Evolutionary conservation across 2,888 invertebrate species (phyloP), one percentile per base, ranked within the genome.

Genomic region (Campoletis raptor): DNA sequence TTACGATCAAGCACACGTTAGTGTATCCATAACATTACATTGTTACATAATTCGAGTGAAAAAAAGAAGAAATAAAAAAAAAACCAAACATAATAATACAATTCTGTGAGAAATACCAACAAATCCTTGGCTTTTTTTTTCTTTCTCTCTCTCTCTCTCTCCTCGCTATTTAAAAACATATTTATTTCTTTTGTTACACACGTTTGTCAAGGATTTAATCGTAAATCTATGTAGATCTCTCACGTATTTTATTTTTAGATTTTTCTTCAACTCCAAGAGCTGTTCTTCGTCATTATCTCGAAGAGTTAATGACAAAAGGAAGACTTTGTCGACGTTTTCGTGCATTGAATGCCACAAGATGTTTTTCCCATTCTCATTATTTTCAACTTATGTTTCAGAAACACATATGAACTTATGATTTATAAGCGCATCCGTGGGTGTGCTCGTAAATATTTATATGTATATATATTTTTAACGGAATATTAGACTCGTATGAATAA

Each of bases 21-120:
- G 37, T 61, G 37, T 45, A 48, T 18, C 10, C 36, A 48, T 66
- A 3, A 24, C 37, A 37, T 66, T 37, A 48, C 37, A 54, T 67
- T 78, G 40, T 78, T 67, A 67, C 48, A 45, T 67, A 67, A 67
- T 78, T 67, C 9, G n/a, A n/a, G n/a, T n/a, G n/a, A n/a, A n/a
- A n/a, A n/a, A n/a, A 40, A 64, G 30, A 48, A 52, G 36, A 66
- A 66, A 37, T 9, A 48, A 70, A 45, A 66, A 21, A 15, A 74
- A 74, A 0, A 45, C 10, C 45, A 45, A 12, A 1, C 57, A 57
- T 2, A 42, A 45, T 15, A 64, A 45, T n/a, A n/a, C 21, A 52
- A 67, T 52, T 67, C 45, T 48, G 78, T 78, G 78, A 18, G 78
- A 78, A 78, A 78, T 48, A 52, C 21, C 6, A 10, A 45, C 61